Evolutionary conservation across 64 coral and sea anemone species (phyloP).

Genomic region (Acropora tenuis): DNA sequence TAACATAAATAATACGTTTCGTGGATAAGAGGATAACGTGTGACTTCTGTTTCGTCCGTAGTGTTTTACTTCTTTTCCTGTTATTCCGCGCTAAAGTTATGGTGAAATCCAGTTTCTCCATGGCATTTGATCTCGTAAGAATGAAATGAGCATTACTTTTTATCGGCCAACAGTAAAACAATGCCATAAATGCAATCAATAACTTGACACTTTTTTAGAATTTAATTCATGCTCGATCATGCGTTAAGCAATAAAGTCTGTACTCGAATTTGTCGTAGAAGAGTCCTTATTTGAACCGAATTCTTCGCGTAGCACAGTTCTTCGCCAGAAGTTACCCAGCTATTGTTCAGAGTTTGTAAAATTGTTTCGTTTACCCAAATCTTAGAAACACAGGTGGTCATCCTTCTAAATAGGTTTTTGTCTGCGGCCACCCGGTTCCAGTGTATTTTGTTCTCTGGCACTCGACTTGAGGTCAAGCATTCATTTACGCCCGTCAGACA

Average conservation of each 20-base stretch:
- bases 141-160: constrained; percentile 48
- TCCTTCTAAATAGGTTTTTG: constrained; percentile 8
- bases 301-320: neutral
- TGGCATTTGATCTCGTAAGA: neutral
- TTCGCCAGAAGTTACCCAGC: neutral
- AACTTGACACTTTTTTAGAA: constrained; percentile 49
- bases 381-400: constrained; percentile 41
- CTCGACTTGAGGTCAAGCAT: constrained; percentile 49
- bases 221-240: constrained; percentile 40
- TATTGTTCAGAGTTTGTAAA: constrained; percentile 12
- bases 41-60: neutral
- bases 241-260: constrained; percentile 32
- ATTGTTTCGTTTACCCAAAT: constrained; percentile 26
- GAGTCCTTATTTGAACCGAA: neutral
- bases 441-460: constrained; percentile 5
- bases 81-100: neutral
- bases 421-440: constrained; percentile 24
- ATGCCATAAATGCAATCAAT: constrained; percentile 34
- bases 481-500: constrained; percentile 23
- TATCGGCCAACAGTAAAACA: constrained; percentile 47
- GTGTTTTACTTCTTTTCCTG: neutral
- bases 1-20: constrained; percentile 13
- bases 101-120: neutral
- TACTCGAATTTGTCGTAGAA: neutral
- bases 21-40: neutral